phyloP scores from a whole-genome alignment of 2,113 vertebrate species.

The Paedocypris sp. region DNA sequence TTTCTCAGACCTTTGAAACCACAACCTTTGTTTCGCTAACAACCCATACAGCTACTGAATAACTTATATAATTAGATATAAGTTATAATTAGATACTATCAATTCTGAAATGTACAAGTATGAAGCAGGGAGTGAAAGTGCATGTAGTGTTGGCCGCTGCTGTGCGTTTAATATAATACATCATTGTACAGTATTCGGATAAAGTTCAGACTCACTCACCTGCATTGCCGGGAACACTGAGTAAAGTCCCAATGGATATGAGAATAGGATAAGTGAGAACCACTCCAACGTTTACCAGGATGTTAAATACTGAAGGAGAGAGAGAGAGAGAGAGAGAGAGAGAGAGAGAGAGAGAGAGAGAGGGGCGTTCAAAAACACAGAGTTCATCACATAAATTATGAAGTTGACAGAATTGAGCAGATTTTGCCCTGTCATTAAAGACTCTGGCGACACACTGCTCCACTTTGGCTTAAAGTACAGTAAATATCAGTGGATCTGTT shows the following conservation, averaged over 20 bases:
- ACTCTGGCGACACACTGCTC: neutral
- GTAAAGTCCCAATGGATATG: slow-evolving; percentile 93
- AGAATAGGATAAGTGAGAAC: slow-evolving; percentile 94
- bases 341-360: neutral
- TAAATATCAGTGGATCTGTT: slow-evolving; percentile 30
- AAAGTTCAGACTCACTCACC: slow-evolving; percentile 53
- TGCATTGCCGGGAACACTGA: slow-evolving; percentile 96
- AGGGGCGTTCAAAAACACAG: neutral
- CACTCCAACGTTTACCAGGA: slow-evolving; percentile 90
- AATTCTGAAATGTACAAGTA: no score
- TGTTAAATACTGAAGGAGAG: slow-evolving; percentile 77
- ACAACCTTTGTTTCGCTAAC: no score
- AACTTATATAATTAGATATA: no score
- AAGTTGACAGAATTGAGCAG: slow-evolving; percentile 11
- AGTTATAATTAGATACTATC: no score
- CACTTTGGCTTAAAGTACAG: slow-evolving; percentile 17
- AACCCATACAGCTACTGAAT: no score
- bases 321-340: neutral
- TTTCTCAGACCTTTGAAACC: no score
- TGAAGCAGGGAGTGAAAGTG: no score
- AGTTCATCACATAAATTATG: neutral
- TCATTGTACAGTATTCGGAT: neutral
- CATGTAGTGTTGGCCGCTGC: no score
- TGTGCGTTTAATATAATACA: neutral
- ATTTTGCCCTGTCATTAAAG: slow-evolving; percentile 1